Base-by-base conservation (phyloP, 1,140 invertebrate species). In the Procambarus clarkii region DNA sequence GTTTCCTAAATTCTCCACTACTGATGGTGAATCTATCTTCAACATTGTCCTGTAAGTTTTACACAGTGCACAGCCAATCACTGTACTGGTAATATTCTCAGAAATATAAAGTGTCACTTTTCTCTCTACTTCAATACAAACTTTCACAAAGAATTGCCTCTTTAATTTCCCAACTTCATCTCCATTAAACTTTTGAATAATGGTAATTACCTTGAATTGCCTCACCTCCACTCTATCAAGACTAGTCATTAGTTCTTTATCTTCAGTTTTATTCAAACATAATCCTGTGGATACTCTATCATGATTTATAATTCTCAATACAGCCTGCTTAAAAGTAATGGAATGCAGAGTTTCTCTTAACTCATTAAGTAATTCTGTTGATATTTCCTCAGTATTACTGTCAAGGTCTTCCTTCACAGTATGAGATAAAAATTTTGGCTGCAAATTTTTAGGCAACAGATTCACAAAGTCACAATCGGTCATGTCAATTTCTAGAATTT, bases 271-370 rank as follows among this genome's bases (percentile, higher is more conserved):
- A 21, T 13, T 54, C 18, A 88, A 21, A 21, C 71, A 45, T n/a
- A n/a, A n/a, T 46, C 24, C 69, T 71, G 8, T 15, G 18, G 18
- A 3, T 48, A 5, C n/a, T 48, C 50, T 81, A 78, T 21, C 13
- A 64, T 88, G 86, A 50, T 88, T 64, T 45, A 88, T 50, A 44
- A 88, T n/a, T 46, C 86, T 64, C n/a, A 81, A 15, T 46, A 88
- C 24, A 4, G 78, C 86, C 13, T 44, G 21, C 34, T 88, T 79
- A 21, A 88, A 81, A 13, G 9, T 15, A 46, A 46, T 4, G 11
- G 50, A 64, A n/a, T 9, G 44, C 5, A 88, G 48, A 21, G 50
- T 7, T 2, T 34, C 76, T 50, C n/a, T 74, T 18, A 71, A 3
- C 54, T 88, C 9, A 21, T 2, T 0, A 34, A 86, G 24, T 11